phyloP scores from a whole-genome alignment of 1,140 invertebrate species.

The Drosophila parabipectinata region DNA sequence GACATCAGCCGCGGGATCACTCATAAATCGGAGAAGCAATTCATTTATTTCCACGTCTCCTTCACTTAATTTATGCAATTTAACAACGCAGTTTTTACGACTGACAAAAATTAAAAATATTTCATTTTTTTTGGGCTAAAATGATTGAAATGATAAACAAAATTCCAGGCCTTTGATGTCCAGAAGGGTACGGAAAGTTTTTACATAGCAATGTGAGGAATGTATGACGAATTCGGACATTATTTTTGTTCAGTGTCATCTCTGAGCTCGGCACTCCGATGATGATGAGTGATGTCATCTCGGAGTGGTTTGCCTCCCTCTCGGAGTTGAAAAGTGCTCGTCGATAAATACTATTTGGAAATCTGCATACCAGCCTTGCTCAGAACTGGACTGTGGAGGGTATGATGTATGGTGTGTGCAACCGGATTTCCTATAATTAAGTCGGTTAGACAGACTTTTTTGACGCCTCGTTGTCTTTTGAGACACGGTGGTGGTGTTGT shows the following conservation, averaged over 20 bases:
- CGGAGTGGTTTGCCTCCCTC: constrained; percentile 51
- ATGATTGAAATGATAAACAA: not conserved
- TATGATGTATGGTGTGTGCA: constrained; percentile 41
- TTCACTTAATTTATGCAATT: constrained; percentile 60
- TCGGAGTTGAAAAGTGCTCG: constrained; percentile 51
- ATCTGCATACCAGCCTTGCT: constrained; percentile 48
- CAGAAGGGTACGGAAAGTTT: not conserved
- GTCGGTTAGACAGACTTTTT: constrained; percentile 39
- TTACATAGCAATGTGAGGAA: constrained; percentile 2
- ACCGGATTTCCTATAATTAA: constrained; percentile 77
- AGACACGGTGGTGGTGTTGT: constrained; percentile 6
- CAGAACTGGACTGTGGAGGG: constrained; percentile 30
- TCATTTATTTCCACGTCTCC: constrained; percentile 49
- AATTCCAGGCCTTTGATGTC: not conserved
- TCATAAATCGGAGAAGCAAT: constrained; percentile 50
- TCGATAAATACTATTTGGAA: constrained; percentile 64
- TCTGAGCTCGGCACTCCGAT: constrained; percentile 6
- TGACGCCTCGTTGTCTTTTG: constrained; percentile 59
- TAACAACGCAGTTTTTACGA: constrained; percentile 50
- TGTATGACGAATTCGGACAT: constrained; percentile 13
- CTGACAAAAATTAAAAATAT: constrained; percentile 7
- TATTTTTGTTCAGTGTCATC: constrained; percentile 43
- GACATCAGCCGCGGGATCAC: constrained; percentile 61
- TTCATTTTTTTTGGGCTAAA: not conserved
- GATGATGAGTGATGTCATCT: constrained; percentile 66